A percentile compares a stretch with the other conserved stretches of the same genome.
phyloP scores from a whole-genome alignment of 2,113 vertebrate genomes.

The Panurus biarmicus region DNA sequence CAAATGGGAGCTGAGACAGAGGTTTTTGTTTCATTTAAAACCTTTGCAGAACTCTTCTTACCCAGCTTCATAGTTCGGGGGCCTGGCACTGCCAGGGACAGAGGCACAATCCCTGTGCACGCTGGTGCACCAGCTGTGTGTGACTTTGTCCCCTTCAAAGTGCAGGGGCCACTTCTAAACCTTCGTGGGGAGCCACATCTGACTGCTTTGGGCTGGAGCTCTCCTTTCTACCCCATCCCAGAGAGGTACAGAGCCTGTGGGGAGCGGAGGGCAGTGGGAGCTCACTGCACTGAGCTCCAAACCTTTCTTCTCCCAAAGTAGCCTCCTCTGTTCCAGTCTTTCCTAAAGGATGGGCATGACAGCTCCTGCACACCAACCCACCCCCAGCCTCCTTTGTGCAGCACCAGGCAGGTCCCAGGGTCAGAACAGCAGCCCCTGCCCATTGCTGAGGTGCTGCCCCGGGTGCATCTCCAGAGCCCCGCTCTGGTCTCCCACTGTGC shows the following conservation, averaged over 20 bases:
- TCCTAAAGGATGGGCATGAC: background rate
- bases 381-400: background rate
- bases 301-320: background rate
- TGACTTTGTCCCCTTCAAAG: background rate
- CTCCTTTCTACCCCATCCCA: background rate
- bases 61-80: accelerated
- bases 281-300: accelerated
- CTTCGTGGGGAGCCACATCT: accelerated
- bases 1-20: background rate
- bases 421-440: background rate
- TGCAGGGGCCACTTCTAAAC: background rate
- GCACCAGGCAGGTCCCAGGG: background rate
- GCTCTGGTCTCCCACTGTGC: background rate
- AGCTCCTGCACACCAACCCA: background rate
- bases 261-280: accelerated
- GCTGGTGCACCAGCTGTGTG: accelerated
- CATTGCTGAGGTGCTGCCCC: background rate
- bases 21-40: accelerated
- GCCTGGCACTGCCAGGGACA: background rate
- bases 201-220: background rate
- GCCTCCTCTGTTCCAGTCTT: background rate
- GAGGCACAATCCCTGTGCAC: background rate
- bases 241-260: background rate
- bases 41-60: background rate
- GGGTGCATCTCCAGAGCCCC: background rate